Conservation (phyloP, 2,888 invertebrate genomes). For the Pogonocherus hispidulus region DNA sequence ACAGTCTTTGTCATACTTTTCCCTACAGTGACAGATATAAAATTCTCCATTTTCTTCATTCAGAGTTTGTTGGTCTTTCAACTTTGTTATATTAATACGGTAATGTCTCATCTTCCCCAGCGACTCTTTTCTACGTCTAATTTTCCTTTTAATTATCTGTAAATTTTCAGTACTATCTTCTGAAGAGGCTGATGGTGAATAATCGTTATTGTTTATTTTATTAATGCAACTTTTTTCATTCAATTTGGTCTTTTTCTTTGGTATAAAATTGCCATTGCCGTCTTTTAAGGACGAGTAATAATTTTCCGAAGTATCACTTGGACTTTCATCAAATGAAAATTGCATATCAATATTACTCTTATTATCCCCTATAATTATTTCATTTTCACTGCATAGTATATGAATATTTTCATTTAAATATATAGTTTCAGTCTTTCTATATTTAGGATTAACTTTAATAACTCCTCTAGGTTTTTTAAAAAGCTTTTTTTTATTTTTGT, state of each 20-base stretch:
- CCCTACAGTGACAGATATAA: slow-evolving; percentile 52
- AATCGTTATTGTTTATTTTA: neutral
- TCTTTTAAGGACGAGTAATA: slow-evolving; percentile 31
- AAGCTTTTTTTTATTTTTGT: slow-evolving; percentile 34
- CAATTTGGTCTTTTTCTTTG: slow-evolving; percentile 20
- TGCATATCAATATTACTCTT: slow-evolving; percentile 53
- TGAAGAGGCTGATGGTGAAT: slow-evolving; percentile 34
- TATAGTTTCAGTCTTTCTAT: slow-evolving; percentile 48
- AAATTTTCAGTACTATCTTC: slow-evolving; percentile 32
- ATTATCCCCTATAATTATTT: slow-evolving; percentile 55
- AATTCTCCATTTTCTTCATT: slow-evolving; percentile 54
- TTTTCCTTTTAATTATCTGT: slow-evolving; percentile 26
- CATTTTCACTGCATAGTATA: slow-evolving; percentile 54
- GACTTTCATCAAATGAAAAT: slow-evolving; percentile 54
- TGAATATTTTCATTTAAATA: slow-evolving; percentile 55
- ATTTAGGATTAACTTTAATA: slow-evolving; percentile 16
- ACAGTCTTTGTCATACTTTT: slow-evolving; percentile 31
- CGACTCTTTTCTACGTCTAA: slow-evolving; percentile 36
- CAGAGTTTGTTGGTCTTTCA: slow-evolving; percentile 46
- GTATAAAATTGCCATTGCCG: slow-evolving; percentile 19
- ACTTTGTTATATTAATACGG: slow-evolving; percentile 49
- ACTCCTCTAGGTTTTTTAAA: slow-evolving; percentile 24
- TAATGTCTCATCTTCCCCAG: slow-evolving; percentile 44
- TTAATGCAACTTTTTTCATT: neutral
- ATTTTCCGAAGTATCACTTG: slow-evolving; percentile 42